Base-by-base conservation (phyloP, 2,888 invertebrate genomes). In the Plemyria rubiginata region DNA sequence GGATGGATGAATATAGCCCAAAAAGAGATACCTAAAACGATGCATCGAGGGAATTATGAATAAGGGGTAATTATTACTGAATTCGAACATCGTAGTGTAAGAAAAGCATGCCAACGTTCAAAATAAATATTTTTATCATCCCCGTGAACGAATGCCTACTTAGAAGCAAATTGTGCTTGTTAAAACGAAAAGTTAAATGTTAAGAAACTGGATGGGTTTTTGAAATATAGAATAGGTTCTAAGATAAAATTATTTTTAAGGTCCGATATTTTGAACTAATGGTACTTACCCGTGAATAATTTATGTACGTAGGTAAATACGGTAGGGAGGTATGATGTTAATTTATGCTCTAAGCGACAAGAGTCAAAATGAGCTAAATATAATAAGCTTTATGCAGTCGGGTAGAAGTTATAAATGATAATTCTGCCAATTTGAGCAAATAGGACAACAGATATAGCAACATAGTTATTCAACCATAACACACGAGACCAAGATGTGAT, bases 401-500 rank as follows among this genome's bases (percentile, higher is more conserved):
- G 36, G 38, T 48, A 48, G n/a, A n/a, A 48, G 46, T 36, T 45
- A 9, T 22, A 22, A 36, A 48, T 29, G 54, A 38, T 11, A 22
- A 53, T 41, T 28, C 40, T 29, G 52, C 41, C 22, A 41, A 54
- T 55, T 53, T 55, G 48, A 55, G 55, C 55, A 40, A 36, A 22
- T 36, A 22, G 36, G n/a, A 52, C 52, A 29, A 49, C 13, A 38
- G n/a, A 43, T 36, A 15, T 50, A 7, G 46, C 54, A 36, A 36
- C 54, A 40, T 8, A 15, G 22, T 0, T 28, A 9, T 32, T 5
- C n/a, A 15, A 54, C 9, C 16, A 7, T 38, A 52, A 38, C 38
- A 50, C 15, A 50, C 29, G 16, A 55, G 5, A 50, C 22, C 15
- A 50, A 50, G 32, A 22, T n/a, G 13, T 32, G 61, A 71, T 55